Base-by-base conservation (phyloP, 2,888 invertebrate genomes). In the Tineola bisselliella region DNA sequence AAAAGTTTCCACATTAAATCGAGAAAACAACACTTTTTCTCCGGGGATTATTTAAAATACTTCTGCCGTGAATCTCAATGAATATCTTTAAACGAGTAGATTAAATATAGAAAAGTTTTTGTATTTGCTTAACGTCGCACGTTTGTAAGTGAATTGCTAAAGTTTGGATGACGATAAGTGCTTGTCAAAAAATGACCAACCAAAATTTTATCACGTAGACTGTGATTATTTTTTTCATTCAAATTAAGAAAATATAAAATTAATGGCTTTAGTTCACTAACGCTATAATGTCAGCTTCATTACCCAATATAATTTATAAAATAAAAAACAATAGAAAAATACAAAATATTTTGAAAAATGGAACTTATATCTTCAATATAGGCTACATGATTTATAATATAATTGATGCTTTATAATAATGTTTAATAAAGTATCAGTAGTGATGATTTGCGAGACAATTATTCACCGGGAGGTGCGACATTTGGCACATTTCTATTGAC, bases 71-170 rank as follows among this genome's bases (percentile, higher is more conserved):
- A 81, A 79, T 82, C 82, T 80, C 84, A 81, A 83, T 84, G 81
- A 78, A 83, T 82, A 82, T 76, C 77, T 79, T 79, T 79, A 81
- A 83, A 79, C 74, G 77, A 73, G 77, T 71, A 82, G 84, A 86
- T 87, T 84, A 84, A 84, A 82, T 79, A 79, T 74, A 75, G 67
- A 74, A 74, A 86, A 86, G 72, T 84, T 87, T 87, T 84, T 84
- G 81, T 86, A 80, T 87, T 84, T 84, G 80, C 81, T 82, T 83
- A 80, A 77, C 80, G 77, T 79, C 81, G 81, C 83, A 81, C 80
- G 77, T 81, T 77, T 84, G 86, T 86, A 86, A 87, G 84, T 86
- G 86, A 81, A 87, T 87, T 87, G 84, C 84, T 75, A 87, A 87
- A 86, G 84, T 87, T 87, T 76, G 81, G 83, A 84, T 81, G 83